Conservation (phyloP, 2,888 invertebrate genomes). For the Laspeyria flexula region DNA sequence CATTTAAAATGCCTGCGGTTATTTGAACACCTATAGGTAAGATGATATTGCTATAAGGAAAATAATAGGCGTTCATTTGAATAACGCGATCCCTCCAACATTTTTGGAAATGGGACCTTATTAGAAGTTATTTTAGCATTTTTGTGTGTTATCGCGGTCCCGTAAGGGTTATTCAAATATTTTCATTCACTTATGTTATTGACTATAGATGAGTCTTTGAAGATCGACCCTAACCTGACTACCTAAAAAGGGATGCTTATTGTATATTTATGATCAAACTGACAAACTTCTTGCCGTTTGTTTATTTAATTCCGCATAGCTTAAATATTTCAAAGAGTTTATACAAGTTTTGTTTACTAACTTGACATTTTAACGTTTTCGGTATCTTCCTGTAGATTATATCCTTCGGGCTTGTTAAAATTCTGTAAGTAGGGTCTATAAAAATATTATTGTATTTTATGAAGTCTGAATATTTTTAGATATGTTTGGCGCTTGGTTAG, state of each 20-base stretch:
- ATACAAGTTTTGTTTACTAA: background rate
- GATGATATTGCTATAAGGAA: constrained; percentile 38
- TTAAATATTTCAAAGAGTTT: background rate
- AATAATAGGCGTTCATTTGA: constrained; percentile 47
- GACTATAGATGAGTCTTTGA: constrained; percentile 8
- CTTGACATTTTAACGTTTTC: background rate
- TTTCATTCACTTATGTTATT: constrained; percentile 23
- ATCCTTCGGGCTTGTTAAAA: no score
- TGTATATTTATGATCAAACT: constrained; percentile 12
- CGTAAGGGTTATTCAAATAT: constrained; percentile 23
- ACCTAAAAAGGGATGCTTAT: constrained; percentile 7
- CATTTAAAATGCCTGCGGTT: constrained; percentile 20
- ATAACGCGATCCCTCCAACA: constrained; percentile 35
- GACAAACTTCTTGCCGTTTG: background rate
- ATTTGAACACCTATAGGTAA: constrained; percentile 21
- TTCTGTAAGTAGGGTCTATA: no score
- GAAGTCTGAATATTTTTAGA: no score
- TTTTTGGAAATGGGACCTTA: constrained; percentile 31
- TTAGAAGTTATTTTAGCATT: constrained; percentile 35
- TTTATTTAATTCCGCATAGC: background rate
- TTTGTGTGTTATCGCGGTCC: constrained; percentile 25
- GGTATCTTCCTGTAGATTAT: no score
- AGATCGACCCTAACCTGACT: background rate
- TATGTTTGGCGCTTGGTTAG: no score
- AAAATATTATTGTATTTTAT: no score